Evolutionary conservation across 1,140 invertebrate genomes (phyloP).

Genomic region (Amphibalanus amphitrite): DNA sequence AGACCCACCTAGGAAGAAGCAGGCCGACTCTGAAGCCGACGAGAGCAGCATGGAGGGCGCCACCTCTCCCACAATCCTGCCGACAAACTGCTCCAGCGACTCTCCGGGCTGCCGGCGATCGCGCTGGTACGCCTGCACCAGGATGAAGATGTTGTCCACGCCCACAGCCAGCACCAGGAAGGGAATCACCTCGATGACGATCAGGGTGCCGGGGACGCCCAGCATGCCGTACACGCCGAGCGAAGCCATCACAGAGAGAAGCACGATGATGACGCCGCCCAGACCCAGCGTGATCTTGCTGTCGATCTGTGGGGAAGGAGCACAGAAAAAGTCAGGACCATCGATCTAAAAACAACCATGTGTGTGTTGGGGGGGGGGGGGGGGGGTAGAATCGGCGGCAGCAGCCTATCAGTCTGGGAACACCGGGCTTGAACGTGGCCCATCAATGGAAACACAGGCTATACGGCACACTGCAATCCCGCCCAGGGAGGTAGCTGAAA

Average conservation of each 20-base stretch:
- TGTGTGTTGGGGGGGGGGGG: no score
- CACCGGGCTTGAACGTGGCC: no score
- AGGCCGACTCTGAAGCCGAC: conserved; percentile 61
- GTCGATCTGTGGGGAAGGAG: conserved; percentile 39
- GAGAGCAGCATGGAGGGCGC: conserved; percentile 80
- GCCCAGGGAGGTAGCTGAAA: no score
- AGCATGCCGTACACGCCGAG: conserved; percentile 85
- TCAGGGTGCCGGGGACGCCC: conserved; percentile 73
- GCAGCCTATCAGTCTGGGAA: no score
- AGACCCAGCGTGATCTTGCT: conserved; percentile 69
- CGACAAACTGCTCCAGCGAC: conserved; percentile 43
- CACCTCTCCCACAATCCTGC: conserved; percentile 52
- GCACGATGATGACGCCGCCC: conserved; percentile 62
- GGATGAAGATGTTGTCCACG: conserved; percentile 97
- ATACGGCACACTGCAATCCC: no score
- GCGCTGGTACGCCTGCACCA: conserved; percentile 40
- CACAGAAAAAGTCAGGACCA: no score
- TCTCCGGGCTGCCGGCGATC: conserved; percentile 38
- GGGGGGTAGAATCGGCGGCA: no score
- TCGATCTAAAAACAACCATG: no score
- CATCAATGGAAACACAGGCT: no score
- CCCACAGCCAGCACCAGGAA: conserved; percentile 95
- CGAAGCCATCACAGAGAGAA: conserved; percentile 58
- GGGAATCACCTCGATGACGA: conserved; percentile 89
- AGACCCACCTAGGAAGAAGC: conserved; percentile 65